Evolutionary conservation across 2,888 invertebrate genomes (phyloP), one percentile per base, ranked within the genome.

Genomic region (Portevinia maculata): DNA sequence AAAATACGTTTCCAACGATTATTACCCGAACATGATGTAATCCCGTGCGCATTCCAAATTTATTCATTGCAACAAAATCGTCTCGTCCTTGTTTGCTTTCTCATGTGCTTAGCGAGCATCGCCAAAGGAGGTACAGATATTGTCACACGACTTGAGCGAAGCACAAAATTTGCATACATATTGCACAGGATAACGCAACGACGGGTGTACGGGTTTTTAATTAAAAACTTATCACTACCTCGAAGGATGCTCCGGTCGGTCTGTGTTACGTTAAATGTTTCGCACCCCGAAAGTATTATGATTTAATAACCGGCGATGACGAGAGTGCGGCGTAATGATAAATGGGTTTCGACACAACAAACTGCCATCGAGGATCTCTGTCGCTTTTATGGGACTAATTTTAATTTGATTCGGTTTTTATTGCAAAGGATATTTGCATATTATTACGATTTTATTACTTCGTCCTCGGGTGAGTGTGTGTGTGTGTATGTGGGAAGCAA

Each of bases 401-500:
- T 85, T 84, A 85, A 85, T 85, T 85, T 85, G 84, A 85, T 85
- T 85, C 84, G 84, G 71, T 85, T 84, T 84, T 84, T 85, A 85
- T 85, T 85, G 83, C 73, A 55, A 84, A 73, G 83, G 83, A 83
- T 83, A 83, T 83, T 83, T 83, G 83, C 83, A 83, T 83, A 83
- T 83, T 83, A 83, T 83, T 83, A 83, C 62, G 46, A 37, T 83
- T 83, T 83, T 83, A 83, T 83, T 83, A 76, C 65, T 71, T 28
- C 24, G 19, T 17, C 30, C 11, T 17, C 15, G 41, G 8, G 30
- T 3, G 28, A 19, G 44, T 67, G 62, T 73, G 78, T 71, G 83
- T 8, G n/a, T 8, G 37, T 37, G 32, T 59, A 70, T 83, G 71
- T 78, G 83, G 78, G 78, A 83, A 81, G 71, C 65, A 55, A 83